These are phyloP conservation scores for Eleutherodactylus coqui DNA, from an alignment of 2,797 vertebrate genomes.

Conservation along the genomic window DNA sequence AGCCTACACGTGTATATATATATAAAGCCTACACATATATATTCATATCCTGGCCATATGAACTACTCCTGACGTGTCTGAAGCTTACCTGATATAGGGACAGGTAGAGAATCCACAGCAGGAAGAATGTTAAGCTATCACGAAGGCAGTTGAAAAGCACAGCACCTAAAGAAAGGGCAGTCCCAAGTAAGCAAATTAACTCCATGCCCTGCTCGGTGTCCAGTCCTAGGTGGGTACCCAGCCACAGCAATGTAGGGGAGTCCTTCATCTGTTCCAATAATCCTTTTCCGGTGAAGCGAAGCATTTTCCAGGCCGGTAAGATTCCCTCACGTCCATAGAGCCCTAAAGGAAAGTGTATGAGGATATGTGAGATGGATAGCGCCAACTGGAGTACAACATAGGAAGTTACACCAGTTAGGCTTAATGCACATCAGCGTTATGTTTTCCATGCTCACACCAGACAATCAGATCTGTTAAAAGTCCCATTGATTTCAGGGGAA, in stretches of 20 bases:
- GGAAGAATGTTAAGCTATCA: slow-evolving; percentile 81
- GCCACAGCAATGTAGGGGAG: slow-evolving; percentile 87
- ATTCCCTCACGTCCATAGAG: slow-evolving; percentile 89
- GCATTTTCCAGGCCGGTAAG: slow-evolving; percentile 81
- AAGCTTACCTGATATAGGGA: slow-evolving; percentile 83
- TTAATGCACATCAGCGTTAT: too few relatives aligned
- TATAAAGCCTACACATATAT: too few relatives aligned
- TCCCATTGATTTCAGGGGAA: too few relatives aligned
- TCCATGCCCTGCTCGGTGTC: slow-evolving; percentile 90
- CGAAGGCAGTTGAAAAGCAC: slow-evolving; percentile 76
- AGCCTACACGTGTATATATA: too few relatives aligned
- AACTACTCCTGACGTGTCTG: not conserved
- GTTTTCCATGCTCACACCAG: too few relatives aligned
- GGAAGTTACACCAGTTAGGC: too few relatives aligned
- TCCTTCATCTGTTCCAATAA: slow-evolving; percentile 82
- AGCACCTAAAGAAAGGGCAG: slow-evolving; percentile 77
- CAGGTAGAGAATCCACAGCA: slow-evolving; percentile 85
- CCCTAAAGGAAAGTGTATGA: slow-evolving; percentile 71
- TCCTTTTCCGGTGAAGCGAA: slow-evolving; percentile 82
- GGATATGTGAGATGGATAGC: not conserved
- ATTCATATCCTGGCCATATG: not conserved
- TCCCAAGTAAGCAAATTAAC: slow-evolving; percentile 84
- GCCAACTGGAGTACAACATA: not conserved
- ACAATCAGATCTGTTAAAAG: too few relatives aligned
- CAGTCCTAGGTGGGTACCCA: slow-evolving; percentile 83